Evolutionary conservation across 2,888 invertebrate species (phyloP), one percentile per base, ranked within the genome.

Genomic region (Lepidocyrtinus sp.): DNA sequence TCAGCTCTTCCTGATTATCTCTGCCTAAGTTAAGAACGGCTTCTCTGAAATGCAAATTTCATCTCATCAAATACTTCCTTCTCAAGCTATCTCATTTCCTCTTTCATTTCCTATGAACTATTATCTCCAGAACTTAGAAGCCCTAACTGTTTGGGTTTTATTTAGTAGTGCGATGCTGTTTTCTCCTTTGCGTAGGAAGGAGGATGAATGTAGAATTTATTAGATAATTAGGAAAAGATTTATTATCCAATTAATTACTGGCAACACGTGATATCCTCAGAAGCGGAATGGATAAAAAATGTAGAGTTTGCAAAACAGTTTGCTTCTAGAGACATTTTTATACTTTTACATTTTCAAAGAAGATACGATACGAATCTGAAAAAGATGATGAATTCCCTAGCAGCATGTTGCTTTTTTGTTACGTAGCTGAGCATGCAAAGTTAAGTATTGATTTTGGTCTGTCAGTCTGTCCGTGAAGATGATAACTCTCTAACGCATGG

Each of bases 181-280:
- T 55, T 17, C 55, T 55, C n/a, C 55, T 5, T 17, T 55, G 17
- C 55, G 17, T 55, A 3, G n/a, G n/a, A n/a, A n/a, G n/a, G 26
- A 59, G 19, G 73, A 24, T 68, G 25, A 36, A 73, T 63, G 78
- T 19, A 22, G 50, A 73, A 78, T 78, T 78, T 78, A 78, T 78
- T 73, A 68, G 62, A 67, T 78, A 78, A 78, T 78, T 78, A 78
- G 46, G 73, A 26, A 78, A 78, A 69, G 78, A 78, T 78, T 78
- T 78, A 78, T 78, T 78, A 78, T 68, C 73, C 72, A 73, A 78
- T 78, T 78, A 78, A 78, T 78, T 78, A 78, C 73, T 63, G n/a
- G 24, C 26, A 73, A 50, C 78, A 73, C 63, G 59, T 65, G 46
- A 65, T 65, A 70, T 65, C 62, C 50, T 62, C 65, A 46, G 26